Base-by-base conservation (phyloP, 2,113 vertebrate genomes). In the Malurus alboscapulatus region DNA sequence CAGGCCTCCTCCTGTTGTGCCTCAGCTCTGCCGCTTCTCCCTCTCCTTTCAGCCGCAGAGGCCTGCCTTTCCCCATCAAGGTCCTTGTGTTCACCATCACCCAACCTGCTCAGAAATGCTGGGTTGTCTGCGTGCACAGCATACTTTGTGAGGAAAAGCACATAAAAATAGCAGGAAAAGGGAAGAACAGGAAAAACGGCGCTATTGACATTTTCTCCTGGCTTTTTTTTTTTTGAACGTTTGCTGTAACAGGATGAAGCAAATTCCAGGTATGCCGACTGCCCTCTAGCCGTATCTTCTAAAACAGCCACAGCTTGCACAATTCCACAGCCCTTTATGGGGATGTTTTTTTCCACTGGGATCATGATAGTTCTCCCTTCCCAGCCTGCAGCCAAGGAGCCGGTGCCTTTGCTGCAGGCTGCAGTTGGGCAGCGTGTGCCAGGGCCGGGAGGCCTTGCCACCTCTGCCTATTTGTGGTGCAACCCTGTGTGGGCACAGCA, bases 401-500 rank as follows among this genome's bases (percentile, higher is more conserved):
- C 10, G 13, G 12, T 30, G 45, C 36, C 40, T 29, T n/a, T 9
- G 34, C 17, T 6, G 36, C 47, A n/a, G 16, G 30, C 57, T 6
- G 13, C 44, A 16, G 3, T 20, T 0, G 0, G 71, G 12, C 8
- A 58, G 21, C 0, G 6, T 1, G 17, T 38, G 38, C 58, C 47
- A 29, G 32, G 62, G n/a, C 34, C 1, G 1, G 32, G 32, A 0
- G 2, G 19, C 9, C 12, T 68, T 2, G 4, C 34, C 10, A 14
- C 38, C 81, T 57, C 66, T 0, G 2, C 44, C 44, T 25, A 0
- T 21, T 55, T 0, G 1, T 4, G 1, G 40, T 5, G 71, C 34
- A 12, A 5, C 12, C 47, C 9, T 59, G 47, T 1, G 29, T 10
- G 61, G 21, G 38, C 51, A 29, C 0, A 3, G 57, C 44, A 74